phyloP scores from a whole-genome alignment of 2,113 vertebrate genomes.

The Jacana jacana region DNA sequence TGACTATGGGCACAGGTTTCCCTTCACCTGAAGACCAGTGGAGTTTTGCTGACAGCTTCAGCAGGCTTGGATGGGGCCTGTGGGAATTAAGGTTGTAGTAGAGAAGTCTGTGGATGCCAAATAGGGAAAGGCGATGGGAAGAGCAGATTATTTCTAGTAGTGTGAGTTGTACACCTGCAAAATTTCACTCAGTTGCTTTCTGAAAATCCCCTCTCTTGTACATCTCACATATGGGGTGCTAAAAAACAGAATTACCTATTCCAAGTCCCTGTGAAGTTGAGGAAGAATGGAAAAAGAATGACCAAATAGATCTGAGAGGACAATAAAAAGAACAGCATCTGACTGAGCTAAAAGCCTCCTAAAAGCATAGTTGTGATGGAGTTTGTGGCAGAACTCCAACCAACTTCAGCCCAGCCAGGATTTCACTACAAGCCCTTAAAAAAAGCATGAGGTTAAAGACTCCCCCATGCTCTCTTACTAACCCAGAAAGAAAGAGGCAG shows the following conservation, averaged over 20 bases:
- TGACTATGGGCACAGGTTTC: neutral
- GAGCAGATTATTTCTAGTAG: neutral
- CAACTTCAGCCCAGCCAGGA: neutral
- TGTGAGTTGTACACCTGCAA: accelerated
- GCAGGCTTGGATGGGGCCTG: neutral
- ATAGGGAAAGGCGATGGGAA: neutral
- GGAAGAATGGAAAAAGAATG: neutral
- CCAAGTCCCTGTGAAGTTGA: neutral
- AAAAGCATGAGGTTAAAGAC: neutral
- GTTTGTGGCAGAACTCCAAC: conserved; percentile 24
- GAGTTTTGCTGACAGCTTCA: neutral
- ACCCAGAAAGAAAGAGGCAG: neutral
- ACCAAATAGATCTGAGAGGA: neutral
- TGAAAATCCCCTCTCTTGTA: neutral
- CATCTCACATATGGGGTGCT: accelerated
- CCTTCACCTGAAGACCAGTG: neutral
- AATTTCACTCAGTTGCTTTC: neutral
- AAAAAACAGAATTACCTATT: neutral
- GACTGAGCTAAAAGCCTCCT: neutral
- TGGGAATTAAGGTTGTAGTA: neutral
- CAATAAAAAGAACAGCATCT: neutral
- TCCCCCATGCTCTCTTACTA: neutral
- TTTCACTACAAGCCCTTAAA: neutral
- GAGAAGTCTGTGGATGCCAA: neutral
- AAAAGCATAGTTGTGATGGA: conserved; percentile 4